Evolutionary conservation across 1,140 invertebrate genomes (phyloP).

Genomic region (Trichonephila clavipes): DNA sequence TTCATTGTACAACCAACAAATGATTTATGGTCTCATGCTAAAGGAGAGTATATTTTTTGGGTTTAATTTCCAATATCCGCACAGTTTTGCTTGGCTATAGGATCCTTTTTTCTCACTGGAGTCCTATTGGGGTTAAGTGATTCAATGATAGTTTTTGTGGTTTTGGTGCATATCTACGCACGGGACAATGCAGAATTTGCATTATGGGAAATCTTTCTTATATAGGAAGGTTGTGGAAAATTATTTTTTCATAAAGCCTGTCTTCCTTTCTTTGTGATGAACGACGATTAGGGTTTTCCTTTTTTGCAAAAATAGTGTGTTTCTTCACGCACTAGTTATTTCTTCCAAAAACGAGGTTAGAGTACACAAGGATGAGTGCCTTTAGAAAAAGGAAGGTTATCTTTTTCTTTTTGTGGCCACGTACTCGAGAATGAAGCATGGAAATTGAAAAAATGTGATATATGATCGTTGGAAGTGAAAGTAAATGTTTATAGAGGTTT

Average conservation of each 20-base stretch:
- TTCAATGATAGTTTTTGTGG: conserved; percentile 39
- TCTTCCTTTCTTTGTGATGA: conserved; percentile 6
- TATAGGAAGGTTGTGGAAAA: background rate
- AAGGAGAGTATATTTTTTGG: conserved; percentile 33
- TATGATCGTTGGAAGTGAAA: conserved; percentile 8
- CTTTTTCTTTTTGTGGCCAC: background rate
- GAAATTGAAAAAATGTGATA: conserved; percentile 30
- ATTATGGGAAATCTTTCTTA: conserved; percentile 25
- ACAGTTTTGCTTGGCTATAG: conserved; percentile 2
- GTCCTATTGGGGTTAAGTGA: conserved; percentile 58
- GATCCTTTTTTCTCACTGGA: conserved; percentile 39
- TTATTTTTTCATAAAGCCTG: background rate
- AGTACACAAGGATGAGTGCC: background rate
- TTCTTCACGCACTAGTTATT: conserved; percentile 44
- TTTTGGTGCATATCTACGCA: conserved; percentile 2
- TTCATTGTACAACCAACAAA: conserved; percentile 10
- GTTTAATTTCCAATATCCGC: conserved; percentile 74
- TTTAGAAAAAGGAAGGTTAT: background rate
- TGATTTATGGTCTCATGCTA: conserved; percentile 53
- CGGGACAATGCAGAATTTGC: background rate
- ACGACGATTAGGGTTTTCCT: conserved; percentile 46
- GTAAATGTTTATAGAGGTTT: background rate
- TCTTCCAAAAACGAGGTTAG: conserved; percentile 22
- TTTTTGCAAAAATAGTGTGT: conserved; percentile 11
- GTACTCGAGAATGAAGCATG: background rate